phyloP scores from a whole-genome alignment of 2,888 invertebrate species.

The Hyposoter dolosus region DNA sequence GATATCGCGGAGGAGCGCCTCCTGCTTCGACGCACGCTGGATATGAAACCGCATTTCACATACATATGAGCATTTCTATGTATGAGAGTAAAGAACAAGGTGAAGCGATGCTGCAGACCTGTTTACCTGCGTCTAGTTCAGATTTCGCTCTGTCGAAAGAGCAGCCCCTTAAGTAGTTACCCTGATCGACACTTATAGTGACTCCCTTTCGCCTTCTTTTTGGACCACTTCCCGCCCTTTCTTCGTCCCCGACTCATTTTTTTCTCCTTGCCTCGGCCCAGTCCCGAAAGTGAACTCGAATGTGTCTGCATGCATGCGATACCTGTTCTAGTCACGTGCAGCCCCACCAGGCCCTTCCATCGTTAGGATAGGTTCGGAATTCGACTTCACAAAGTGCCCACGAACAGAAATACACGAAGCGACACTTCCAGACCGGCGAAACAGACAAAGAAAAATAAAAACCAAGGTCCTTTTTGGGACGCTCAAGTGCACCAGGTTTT shows the following conservation, averaged over 20 bases:
- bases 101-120: slow-evolving; percentile 52
- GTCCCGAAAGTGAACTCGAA: slow-evolving; percentile 57
- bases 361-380: slow-evolving; percentile 73
- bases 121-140: slow-evolving; percentile 46
- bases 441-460: not conserved
- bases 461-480: not conserved
- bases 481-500: not conserved
- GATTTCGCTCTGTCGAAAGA: slow-evolving; percentile 50
- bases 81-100: slow-evolving; percentile 8
- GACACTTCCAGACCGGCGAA: not conserved
- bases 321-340: slow-evolving; percentile 28
- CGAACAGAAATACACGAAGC: slow-evolving; percentile 51
- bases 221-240: not conserved
- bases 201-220: slow-evolving; percentile 52
- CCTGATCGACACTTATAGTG: slow-evolving; percentile 56
- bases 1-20: slow-evolving; percentile 53
- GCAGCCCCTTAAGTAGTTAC: slow-evolving; percentile 65
- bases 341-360: slow-evolving; percentile 67
- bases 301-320: slow-evolving; percentile 23
- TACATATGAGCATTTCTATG: slow-evolving; percentile 9
- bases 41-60: slow-evolving; percentile 56
- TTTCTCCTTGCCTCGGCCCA: slow-evolving; percentile 11
- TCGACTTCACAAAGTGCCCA: slow-evolving; percentile 63
- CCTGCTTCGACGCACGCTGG: slow-evolving; percentile 47
- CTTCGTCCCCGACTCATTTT: not conserved